Percentiles rank a stretch among this genome's conserved stretches.
These are phyloP conservation scores for Pyrgus malvae DNA, from an alignment of 2,888 invertebrate species.

Conservation along the genomic window DNA sequence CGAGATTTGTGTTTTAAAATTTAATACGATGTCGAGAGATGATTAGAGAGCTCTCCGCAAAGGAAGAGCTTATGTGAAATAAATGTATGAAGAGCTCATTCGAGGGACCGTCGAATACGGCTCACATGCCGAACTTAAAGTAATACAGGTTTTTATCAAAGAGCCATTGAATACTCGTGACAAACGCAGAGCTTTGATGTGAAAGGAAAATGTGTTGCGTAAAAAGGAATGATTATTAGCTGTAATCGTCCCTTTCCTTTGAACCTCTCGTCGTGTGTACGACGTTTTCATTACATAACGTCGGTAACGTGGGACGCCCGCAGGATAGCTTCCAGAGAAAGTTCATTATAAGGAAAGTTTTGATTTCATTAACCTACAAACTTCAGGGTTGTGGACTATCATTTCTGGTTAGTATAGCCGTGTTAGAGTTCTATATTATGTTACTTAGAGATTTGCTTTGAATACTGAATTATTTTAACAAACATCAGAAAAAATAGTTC, in stretches of 20 bases:
- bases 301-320: not conserved
- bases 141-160: slow-evolving; percentile 17
- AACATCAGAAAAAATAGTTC: too few relatives aligned
- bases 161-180: slow-evolving; percentile 14
- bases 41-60: slow-evolving; percentile 15
- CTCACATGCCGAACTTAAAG: slow-evolving; percentile 14
- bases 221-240: slow-evolving; percentile 15
- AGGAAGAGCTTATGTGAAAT: slow-evolving; percentile 10
- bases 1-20: slow-evolving; percentile 19
- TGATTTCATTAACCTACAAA: slow-evolving; percentile 18
- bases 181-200: slow-evolving; percentile 13
- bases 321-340: slow-evolving; percentile 9
- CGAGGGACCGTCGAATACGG: slow-evolving; percentile 5
- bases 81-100: slow-evolving; percentile 17
- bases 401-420: not conserved
- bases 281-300: slow-evolving; percentile 10
- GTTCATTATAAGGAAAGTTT: slow-evolving; percentile 20
- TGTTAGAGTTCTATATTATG: too few relatives aligned
- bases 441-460: too few relatives aligned
- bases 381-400: slow-evolving; percentile 6
- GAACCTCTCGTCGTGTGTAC: slow-evolving; percentile 1
- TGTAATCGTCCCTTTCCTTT: slow-evolving; percentile 16
- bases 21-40: slow-evolving; percentile 22
- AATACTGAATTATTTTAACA: too few relatives aligned
- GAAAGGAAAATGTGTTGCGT: slow-evolving; percentile 20